Conservation (phyloP, 2,888 invertebrate species). For the Globia sparganii region DNA sequence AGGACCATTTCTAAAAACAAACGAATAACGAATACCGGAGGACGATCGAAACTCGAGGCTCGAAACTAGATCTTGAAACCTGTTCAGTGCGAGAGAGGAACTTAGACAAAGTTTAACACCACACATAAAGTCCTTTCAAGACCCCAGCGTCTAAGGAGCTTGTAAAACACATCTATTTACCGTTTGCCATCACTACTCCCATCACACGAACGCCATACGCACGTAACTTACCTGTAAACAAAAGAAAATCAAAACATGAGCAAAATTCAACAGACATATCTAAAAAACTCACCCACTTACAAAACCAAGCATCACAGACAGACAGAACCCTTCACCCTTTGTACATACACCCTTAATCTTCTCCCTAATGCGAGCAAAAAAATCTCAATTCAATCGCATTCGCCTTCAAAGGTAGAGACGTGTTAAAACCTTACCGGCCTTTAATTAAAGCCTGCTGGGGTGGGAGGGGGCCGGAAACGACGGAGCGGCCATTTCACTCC, state of each 20-base stretch:
- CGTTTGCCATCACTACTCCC: background rate
- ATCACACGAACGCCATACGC: background rate
- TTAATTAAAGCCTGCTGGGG: conserved; percentile 85
- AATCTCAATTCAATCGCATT: conserved; percentile 73
- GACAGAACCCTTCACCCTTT: conserved; percentile 68
- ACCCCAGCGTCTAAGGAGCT: background rate
- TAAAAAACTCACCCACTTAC: conserved; percentile 53
- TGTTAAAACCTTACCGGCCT: conserved; percentile 88
- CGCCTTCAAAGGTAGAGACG: conserved; percentile 84
- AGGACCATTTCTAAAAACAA: background rate
- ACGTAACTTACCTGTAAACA: conserved; percentile 59
- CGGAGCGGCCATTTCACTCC: conserved; percentile 81
- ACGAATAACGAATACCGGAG: background rate
- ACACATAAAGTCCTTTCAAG: background rate
- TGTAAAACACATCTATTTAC: conserved; percentile 23
- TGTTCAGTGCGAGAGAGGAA: background rate
- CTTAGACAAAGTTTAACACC: background rate
- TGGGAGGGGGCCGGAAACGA: conserved; percentile 71
- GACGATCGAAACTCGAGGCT: no score
- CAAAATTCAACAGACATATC: conserved; percentile 21
- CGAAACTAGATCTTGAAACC: no score
- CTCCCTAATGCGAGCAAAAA: conserved; percentile 66
- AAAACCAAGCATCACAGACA: conserved; percentile 67
- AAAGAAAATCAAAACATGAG: conserved; percentile 45
- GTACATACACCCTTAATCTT: conserved; percentile 68